These are phyloP conservation scores for Ectropis crepuscularia DNA, from an alignment of 2,888 invertebrate species.

Conservation along the genomic window DNA sequence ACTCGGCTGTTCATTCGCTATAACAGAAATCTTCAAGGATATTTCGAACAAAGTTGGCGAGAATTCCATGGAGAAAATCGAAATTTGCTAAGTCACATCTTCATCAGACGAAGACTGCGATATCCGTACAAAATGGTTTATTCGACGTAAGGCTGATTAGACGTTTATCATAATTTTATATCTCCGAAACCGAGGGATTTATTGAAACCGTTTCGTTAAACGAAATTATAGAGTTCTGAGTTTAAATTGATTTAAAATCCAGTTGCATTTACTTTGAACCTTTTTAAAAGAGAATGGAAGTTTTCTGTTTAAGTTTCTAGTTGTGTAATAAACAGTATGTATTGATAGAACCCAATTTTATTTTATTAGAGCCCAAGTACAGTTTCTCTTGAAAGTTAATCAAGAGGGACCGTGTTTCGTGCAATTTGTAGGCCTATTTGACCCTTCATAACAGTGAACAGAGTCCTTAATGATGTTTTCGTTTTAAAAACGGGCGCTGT, in stretches of 20 bases:
- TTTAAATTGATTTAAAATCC: slow-evolving; percentile 11
- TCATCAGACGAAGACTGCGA: slow-evolving; percentile 43
- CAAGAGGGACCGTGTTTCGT: slow-evolving; percentile 69
- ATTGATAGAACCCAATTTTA: slow-evolving; percentile 64
- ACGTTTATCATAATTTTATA: slow-evolving; percentile 41
- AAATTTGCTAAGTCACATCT: slow-evolving; percentile 52
- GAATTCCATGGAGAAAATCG: slow-evolving; percentile 50
- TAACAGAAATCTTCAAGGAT: slow-evolving; percentile 51
- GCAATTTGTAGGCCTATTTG: slow-evolving; percentile 73
- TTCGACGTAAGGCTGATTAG: slow-evolving; percentile 46
- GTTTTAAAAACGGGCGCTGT: slow-evolving; percentile 57
- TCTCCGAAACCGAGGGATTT: slow-evolving; percentile 16
- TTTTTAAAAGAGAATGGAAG: slow-evolving; percentile 21
- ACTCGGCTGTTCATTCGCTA: slow-evolving; percentile 48
- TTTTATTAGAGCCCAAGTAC: slow-evolving; percentile 66
- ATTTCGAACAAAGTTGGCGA: slow-evolving; percentile 54
- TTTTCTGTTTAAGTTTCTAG: slow-evolving; percentile 16
- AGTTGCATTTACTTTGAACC: slow-evolving; percentile 4
- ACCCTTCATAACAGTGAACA: slow-evolving; percentile 71
- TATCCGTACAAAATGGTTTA: slow-evolving; percentile 42
- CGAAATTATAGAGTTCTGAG: slow-evolving; percentile 11
- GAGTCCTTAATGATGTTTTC: slow-evolving; percentile 61
- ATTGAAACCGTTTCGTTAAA: slow-evolving; percentile 17
- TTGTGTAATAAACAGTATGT: slow-evolving; percentile 44
- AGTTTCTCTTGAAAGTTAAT: slow-evolving; percentile 67